Evolutionary conservation across 2,888 invertebrate genomes (phyloP), one percentile per base, ranked within the genome.

Genomic region (Epirrhoe alternata): DNA sequence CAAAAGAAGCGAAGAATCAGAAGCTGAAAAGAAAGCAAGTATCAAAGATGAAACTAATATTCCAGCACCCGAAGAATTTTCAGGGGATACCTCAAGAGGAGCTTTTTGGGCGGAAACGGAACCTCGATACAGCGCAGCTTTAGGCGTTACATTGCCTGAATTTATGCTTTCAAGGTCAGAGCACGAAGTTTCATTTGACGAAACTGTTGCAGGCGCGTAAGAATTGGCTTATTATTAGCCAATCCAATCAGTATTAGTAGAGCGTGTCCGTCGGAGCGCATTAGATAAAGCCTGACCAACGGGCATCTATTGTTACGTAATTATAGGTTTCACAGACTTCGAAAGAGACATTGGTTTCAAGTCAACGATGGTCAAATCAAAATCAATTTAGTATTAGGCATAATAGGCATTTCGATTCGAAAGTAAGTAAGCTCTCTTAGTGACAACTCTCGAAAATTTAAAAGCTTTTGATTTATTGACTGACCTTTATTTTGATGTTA

Each of bases 81-180:
- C 94, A 12, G 93, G 94, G 4, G 93, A 87, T 52, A 91, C 91
- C 70, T 94, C 95, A 35, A 94, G 94, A 67, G 95, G 95, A 14
- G 95, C 95, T 38, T 95, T 94, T 84, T 95, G 95, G 82, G 94
- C 94, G n/a, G 96, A 96, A 80, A 96, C 96, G 0, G 90, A 93
- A 78, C 94, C 95, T 0, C 90, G 94, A 45, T 96, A 95, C 79
- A 96, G 96, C 76, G 94, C 95, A 70, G 82, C 92, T 17, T 90
- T 95, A 59, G 95, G 95, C 17, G 93, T 95, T 14, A 94, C 95
- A 42, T 84, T 96, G 70, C 96, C 96, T 0, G 94, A 94, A 75
- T 96, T 94, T 77, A 96, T 96, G 96, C 81, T 96, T 62, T 92
- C 94, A 66, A 94, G 94, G 83, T 95, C 96, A 49, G 95, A 95